Evolutionary conservation across 2,113 vertebrate species (phyloP).

Genomic region (Xiphophorus hellerii): DNA sequence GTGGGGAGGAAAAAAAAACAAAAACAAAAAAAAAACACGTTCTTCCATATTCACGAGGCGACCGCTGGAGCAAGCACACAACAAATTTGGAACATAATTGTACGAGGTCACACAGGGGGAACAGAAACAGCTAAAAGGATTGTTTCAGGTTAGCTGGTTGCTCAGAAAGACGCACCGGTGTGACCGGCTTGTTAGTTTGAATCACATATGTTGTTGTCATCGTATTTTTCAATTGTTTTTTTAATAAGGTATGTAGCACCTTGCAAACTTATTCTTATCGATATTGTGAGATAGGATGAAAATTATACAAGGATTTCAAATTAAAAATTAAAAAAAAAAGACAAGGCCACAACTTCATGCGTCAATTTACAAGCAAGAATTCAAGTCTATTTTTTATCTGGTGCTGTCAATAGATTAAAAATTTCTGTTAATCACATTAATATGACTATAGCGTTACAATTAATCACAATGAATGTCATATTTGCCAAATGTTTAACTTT

Average conservation of each 20-base stretch:
- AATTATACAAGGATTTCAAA: neutral
- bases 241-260: neutral
- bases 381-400: too few relatives aligned
- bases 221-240: neutral
- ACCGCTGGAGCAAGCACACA: slow-evolving; percentile 1
- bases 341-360: too few relatives aligned
- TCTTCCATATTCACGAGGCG: slow-evolving; percentile 38
- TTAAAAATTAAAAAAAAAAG: too few relatives aligned
- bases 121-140: neutral
- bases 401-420: too few relatives aligned
- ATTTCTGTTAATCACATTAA: too few relatives aligned
- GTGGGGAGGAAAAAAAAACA: slow-evolving; percentile 5
- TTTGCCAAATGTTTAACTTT: too few relatives aligned
- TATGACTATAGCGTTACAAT: too few relatives aligned
- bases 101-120: slow-evolving; percentile 17
- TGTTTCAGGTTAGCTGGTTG: neutral
- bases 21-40: neutral
- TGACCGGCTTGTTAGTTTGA: neutral
- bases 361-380: too few relatives aligned
- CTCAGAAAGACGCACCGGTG: neutral
- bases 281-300: neutral
- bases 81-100: slow-evolving; percentile 38
- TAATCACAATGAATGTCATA: too few relatives aligned
- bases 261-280: neutral
- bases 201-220: neutral